These are phyloP conservation scores for Odobenus rosmarus DNA, from an alignment of 2,113 vertebrate genomes.

Conservation along the genomic window DNA sequence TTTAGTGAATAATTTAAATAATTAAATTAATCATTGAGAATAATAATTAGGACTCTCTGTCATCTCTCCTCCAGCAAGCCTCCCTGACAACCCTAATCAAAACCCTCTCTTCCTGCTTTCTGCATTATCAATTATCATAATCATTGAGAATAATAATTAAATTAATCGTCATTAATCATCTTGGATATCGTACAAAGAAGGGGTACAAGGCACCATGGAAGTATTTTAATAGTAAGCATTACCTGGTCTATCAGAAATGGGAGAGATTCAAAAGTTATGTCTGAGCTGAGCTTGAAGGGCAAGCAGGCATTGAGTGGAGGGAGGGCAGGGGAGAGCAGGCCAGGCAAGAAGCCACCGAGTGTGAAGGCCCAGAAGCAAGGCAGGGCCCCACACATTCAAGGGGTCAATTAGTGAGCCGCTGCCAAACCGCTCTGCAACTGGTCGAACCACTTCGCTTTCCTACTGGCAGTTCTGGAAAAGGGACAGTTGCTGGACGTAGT, in stretches of 20 bases:
- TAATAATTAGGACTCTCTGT: too few species aligned
- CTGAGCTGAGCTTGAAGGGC: not conserved
- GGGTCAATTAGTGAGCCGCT: accelerated
- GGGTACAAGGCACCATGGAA: accelerated
- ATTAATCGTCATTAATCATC: not conserved
- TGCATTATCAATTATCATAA: too few species aligned
- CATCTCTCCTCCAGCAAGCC: too few species aligned
- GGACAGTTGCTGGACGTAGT: accelerated
- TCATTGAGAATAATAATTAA: not conserved
- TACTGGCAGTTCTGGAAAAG: accelerated
- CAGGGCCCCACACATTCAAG: accelerated
- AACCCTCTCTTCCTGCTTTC: too few species aligned
- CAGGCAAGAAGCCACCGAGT: accelerated
- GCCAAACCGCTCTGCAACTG: accelerated
- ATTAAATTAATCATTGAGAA: not conserved
- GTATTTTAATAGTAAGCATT: not conserved
- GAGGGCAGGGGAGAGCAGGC: not conserved
- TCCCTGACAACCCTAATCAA: too few species aligned
- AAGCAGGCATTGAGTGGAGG: too few species aligned
- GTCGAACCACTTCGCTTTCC: accelerated
- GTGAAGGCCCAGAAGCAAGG: not conserved
- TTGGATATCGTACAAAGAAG: not conserved
- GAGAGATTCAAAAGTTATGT: too few species aligned
- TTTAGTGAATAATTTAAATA: too few species aligned
- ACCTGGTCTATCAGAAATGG: not conserved